Percentiles rank a stretch among this genome's conserved stretches.
These are phyloP conservation scores for Tragelaphus buxtoni DNA, from an alignment of 2,113 vertebrate species.

Conservation along the genomic window DNA sequence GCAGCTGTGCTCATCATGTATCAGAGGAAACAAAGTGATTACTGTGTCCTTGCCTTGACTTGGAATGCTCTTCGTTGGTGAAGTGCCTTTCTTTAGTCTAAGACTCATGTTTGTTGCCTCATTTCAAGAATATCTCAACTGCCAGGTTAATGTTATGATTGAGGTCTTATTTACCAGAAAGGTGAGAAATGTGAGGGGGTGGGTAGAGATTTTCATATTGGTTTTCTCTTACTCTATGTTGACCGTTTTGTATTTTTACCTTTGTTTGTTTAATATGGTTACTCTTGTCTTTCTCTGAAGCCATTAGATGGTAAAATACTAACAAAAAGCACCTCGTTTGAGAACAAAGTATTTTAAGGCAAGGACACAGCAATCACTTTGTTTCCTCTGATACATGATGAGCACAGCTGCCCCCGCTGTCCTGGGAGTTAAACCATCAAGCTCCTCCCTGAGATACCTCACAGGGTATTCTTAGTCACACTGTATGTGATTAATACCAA, in stretches of 20 bases:
- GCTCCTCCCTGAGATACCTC: not conserved
- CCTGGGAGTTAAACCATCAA: not conserved
- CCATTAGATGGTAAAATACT: not conserved
- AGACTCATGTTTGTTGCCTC: not conserved
- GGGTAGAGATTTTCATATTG: not conserved
- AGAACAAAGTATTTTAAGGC: not conserved
- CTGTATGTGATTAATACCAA: not conserved
- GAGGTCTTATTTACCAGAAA: not conserved
- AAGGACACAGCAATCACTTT: not conserved
- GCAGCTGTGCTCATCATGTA: not conserved
- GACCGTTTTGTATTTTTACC: not conserved
- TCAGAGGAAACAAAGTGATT: not conserved
- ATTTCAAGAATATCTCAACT: not conserved
- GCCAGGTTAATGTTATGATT: not conserved
- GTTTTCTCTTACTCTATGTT: not conserved
- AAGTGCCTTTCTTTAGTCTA: not conserved
- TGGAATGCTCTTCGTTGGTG: not conserved
- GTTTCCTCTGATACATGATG: not conserved
- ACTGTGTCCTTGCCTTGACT: not conserved
- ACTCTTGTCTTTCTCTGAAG: conserved; percentile 4
- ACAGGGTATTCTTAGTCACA: not conserved
- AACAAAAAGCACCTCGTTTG: not conserved
- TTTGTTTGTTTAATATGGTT: not conserved
- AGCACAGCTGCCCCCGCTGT: not conserved
- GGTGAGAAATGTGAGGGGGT: not conserved